phyloP scores from a whole-genome alignment of 2,113 vertebrate genomes.

The Pardalotus punctatus region DNA sequence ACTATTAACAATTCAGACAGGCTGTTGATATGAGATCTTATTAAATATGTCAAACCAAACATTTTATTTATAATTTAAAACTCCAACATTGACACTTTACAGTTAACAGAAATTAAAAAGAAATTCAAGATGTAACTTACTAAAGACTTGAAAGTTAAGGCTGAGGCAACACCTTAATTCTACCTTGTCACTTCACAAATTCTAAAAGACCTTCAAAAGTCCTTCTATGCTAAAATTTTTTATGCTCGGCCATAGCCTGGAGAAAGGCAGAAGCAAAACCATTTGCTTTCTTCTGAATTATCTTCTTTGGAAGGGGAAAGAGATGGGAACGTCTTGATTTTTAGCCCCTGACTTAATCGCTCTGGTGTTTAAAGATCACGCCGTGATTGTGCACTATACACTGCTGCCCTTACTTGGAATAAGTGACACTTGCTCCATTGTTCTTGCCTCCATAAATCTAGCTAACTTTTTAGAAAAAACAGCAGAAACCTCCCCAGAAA shows the following conservation, averaged over 20 bases:
- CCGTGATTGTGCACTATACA: not conserved
- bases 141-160: not conserved
- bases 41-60: slow-evolving; percentile 52
- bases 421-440: not conserved
- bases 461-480: not conserved
- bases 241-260: not conserved
- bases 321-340: not conserved
- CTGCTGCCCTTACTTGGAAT: not conserved
- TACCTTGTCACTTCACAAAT: not conserved
- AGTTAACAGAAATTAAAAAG: slow-evolving; percentile 38
- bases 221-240: not conserved
- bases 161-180: not conserved
- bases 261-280: not conserved
- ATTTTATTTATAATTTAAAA: slow-evolving; percentile 56
- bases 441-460: not conserved
- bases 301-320: not conserved
- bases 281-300: not conserved
- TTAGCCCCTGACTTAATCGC: not conserved
- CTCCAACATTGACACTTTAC: not conserved
- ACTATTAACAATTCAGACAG: slow-evolving; percentile 55
- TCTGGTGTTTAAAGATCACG: not conserved
- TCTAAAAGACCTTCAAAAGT: not conserved
- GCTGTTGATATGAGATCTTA: slow-evolving; percentile 51
- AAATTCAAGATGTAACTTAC: slow-evolving; percentile 16
- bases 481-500: not conserved